A percentile compares a stretch with the other conserved stretches of the same genome.
Conservation (phyloP, 92 coral and sea anemone genomes). For the Porites cylindrica region DNA sequence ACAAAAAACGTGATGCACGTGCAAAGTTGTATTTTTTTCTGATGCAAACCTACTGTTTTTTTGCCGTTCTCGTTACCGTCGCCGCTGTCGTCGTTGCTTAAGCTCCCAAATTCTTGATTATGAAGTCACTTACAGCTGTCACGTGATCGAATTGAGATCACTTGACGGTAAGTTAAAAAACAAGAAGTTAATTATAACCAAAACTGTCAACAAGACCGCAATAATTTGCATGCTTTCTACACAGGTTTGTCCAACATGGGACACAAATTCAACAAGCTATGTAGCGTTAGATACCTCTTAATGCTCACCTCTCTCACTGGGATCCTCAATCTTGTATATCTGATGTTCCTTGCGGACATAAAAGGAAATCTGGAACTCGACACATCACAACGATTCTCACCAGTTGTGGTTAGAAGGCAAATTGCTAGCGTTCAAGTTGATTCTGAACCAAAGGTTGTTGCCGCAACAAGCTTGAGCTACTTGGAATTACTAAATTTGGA, state of each 20-base stretch:
- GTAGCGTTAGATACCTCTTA: slow-evolving; percentile 46
- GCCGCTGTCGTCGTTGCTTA: too few relatives aligned
- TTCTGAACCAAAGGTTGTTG: slow-evolving; percentile 45
- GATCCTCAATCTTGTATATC: slow-evolving; percentile 61
- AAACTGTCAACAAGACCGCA: too few relatives aligned
- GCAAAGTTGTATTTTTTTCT: too few relatives aligned
- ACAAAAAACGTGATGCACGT: too few relatives aligned
- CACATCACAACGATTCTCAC: slow-evolving; percentile 37
- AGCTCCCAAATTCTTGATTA: too few relatives aligned
- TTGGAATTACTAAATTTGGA: slow-evolving; percentile 81
- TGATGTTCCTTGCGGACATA: slow-evolving; percentile 48
- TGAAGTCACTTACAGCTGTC: too few relatives aligned
- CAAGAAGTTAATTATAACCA: too few relatives aligned
- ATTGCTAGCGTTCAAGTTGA: slow-evolving; percentile 80
- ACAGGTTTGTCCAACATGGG: slow-evolving; percentile 27
- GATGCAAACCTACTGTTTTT: too few relatives aligned
- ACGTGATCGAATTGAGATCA: too few relatives aligned
- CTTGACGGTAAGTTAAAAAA: too few relatives aligned
- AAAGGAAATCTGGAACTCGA: slow-evolving; percentile 36
- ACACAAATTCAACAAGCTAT: slow-evolving; percentile 26
- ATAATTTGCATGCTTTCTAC: background rate
- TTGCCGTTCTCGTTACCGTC: too few relatives aligned
- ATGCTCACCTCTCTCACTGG: slow-evolving; percentile 68
- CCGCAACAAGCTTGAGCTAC: slow-evolving; percentile 61
- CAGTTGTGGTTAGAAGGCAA: slow-evolving; percentile 75